phyloP scores from a whole-genome alignment of 2,888 invertebrate genomes.

The Yponomeuta cagnagella region DNA sequence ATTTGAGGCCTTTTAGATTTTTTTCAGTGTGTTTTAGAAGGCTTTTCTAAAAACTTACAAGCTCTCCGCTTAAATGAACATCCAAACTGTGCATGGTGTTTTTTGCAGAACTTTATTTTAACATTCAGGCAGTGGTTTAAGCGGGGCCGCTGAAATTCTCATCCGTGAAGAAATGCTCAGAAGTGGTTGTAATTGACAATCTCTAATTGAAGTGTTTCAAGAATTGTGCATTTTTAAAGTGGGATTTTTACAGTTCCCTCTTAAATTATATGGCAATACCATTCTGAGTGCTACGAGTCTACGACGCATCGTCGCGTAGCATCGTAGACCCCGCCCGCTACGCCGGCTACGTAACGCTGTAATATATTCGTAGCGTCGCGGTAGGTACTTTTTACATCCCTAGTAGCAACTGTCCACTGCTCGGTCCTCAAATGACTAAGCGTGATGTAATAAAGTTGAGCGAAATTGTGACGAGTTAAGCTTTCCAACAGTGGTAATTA shows the following conservation, averaged over 20 bases:
- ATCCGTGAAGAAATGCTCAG: too few species aligned
- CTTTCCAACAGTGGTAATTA: neutral
- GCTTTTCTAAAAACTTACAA: too few species aligned
- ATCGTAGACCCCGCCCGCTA: conserved; percentile 57
- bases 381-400: neutral
- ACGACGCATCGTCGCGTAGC: conserved; percentile 12
- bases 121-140: too few species aligned
- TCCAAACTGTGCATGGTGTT: too few species aligned
- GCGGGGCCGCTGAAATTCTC: too few species aligned
- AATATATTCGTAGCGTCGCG: neutral
- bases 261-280: neutral
- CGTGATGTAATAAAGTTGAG: neutral
- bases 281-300: conserved; percentile 4
- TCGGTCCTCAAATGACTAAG: neutral
- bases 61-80: too few species aligned
- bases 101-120: too few species aligned
- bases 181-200: too few species aligned
- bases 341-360: conserved; percentile 5
- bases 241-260: neutral
- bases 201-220: too few species aligned
- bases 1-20: too few species aligned
- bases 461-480: neutral
- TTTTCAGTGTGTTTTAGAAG: too few species aligned
- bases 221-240: too few species aligned
- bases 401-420: neutral